phyloP scores from a whole-genome alignment of 2,797 vertebrate species.

The Columba guinea region DNA sequence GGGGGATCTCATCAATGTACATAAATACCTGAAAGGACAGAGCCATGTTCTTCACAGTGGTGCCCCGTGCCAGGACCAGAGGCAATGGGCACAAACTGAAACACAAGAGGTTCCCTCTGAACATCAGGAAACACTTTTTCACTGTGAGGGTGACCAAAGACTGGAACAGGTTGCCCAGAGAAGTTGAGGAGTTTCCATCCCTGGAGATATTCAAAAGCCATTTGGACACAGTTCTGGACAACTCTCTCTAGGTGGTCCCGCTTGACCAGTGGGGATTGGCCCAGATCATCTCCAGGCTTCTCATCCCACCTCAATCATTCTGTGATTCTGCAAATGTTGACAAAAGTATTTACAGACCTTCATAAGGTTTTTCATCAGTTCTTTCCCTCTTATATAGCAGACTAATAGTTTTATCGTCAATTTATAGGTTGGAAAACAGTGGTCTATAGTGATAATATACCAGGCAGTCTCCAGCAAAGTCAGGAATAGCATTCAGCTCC shows the following conservation, averaged over 20 bases:
- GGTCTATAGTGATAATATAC: not conserved
- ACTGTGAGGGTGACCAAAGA: not conserved
- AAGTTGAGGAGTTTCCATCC: not conserved
- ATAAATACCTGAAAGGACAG: no score
- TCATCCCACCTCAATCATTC: not conserved
- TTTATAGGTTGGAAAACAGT: not conserved
- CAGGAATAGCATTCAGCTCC: not conserved
- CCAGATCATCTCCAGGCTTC: not conserved
- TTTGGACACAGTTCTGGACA: not conserved
- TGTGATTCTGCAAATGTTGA: not conserved
- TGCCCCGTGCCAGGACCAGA: no score
- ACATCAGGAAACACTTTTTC: not conserved
- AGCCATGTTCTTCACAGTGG: no score
- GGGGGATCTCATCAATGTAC: no score
- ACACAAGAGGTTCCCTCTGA: not conserved
- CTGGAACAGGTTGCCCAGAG: not conserved
- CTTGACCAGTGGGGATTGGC: fast-evolving
- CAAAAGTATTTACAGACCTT: not conserved
- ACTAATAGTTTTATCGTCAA: not conserved
- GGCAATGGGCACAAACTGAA: no score
- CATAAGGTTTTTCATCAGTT: not conserved
- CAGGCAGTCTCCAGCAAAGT: not conserved
- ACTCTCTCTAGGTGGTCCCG: not conserved
- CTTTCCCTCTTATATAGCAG: not conserved
- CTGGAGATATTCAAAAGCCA: not conserved